Conservation (phyloP, 1,140 invertebrate genomes). For the Halictus rubicundus region DNA sequence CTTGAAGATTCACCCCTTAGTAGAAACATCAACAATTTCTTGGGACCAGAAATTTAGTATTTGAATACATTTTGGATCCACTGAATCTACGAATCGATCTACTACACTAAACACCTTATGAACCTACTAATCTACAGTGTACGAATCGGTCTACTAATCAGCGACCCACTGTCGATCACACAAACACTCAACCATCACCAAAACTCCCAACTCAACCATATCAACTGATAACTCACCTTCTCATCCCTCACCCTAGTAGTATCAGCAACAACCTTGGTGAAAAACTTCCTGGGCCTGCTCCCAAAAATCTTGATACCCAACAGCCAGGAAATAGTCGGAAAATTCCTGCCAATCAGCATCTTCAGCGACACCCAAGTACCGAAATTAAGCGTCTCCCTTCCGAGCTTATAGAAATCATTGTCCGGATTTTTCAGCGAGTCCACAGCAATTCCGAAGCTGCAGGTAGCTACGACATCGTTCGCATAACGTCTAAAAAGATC, state of each 20-base stretch:
- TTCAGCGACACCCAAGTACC: neutral
- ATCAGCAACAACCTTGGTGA: neutral
- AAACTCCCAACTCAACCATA: too few species aligned
- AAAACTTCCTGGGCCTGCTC: neutral
- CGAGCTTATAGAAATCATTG: constrained; percentile 32
- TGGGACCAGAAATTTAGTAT: too few species aligned
- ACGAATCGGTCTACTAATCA: too few species aligned
- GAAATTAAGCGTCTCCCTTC: neutral
- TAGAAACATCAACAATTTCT: too few species aligned
- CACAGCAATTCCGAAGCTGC: constrained; percentile 36
- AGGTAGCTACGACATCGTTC: constrained; percentile 36
- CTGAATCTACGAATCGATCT: too few species aligned
- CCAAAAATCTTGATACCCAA: constrained; percentile 21
- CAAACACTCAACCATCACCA: too few species aligned
- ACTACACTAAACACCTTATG: too few species aligned
- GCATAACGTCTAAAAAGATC: constrained; percentile 20
- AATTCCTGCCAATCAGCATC: constrained; percentile 10
- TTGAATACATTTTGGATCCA: too few species aligned
- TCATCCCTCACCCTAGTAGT: constrained; percentile 19
- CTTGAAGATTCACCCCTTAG: too few species aligned
- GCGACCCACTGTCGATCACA: too few species aligned
- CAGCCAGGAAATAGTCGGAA: neutral
- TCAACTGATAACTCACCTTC: neutral
- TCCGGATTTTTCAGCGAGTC: constrained; percentile 41
- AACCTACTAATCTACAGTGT: too few species aligned